phyloP scores from a whole-genome alignment of 64 coral and sea anemone genomes.

The Orbicella faveolata region DNA sequence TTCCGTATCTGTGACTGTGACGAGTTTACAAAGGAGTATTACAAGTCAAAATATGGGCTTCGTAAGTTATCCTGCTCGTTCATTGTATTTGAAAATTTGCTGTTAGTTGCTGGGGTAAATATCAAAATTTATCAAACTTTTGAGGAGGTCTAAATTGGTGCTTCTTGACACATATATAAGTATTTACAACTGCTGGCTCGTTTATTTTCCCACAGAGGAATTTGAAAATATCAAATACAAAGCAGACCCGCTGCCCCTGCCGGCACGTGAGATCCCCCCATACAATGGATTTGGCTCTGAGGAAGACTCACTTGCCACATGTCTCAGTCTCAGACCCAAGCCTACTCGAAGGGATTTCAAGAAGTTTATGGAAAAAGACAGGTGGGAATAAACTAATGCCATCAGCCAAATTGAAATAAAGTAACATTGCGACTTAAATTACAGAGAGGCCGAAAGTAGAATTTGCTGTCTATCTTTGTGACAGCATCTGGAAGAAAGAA shows the following conservation, averaged over 20 bases:
- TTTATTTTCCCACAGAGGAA: slow-evolving; percentile 23
- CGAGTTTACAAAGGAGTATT: slow-evolving; percentile 95
- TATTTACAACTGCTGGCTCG: not conserved
- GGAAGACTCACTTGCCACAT: slow-evolving; percentile 90
- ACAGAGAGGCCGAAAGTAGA: too few species aligned
- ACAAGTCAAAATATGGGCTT: slow-evolving; percentile 93
- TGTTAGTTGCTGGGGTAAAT: not conserved
- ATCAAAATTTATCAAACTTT: not conserved
- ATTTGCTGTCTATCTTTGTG: too few species aligned
- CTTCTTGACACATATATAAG: not conserved
- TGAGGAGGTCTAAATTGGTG: not conserved
- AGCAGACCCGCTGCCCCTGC: slow-evolving; percentile 42
- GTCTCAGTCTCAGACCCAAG: slow-evolving; percentile 91
- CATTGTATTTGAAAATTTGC: not conserved
- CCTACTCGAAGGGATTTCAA: slow-evolving; percentile 94
- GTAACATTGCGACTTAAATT: too few species aligned
- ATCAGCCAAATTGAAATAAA: too few species aligned
- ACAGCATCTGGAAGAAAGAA: too few species aligned
- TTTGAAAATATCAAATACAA: slow-evolving; percentile 90
- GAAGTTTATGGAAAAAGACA: slow-evolving; percentile 99
- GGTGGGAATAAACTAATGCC: slow-evolving; percentile 23
- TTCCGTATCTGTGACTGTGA: slow-evolving; percentile 94
- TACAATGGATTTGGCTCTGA: slow-evolving; percentile 99
- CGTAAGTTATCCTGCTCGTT: slow-evolving; percentile 52
- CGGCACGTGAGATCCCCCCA: slow-evolving; percentile 76